Conservation (phyloP, 2,888 invertebrate species). For the Tenthredo livida region DNA sequence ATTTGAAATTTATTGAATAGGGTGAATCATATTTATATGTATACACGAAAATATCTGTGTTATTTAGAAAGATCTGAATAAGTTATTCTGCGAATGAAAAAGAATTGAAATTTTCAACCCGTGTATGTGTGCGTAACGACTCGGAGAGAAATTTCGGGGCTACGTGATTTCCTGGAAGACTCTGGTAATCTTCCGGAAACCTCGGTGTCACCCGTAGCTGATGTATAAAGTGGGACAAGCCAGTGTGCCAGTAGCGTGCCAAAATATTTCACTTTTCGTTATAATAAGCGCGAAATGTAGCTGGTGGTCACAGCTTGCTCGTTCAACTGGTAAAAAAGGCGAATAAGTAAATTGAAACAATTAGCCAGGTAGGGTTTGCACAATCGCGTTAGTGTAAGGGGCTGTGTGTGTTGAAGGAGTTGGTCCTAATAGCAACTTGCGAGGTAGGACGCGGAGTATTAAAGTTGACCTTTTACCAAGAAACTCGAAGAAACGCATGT, state of each 20-base stretch:
- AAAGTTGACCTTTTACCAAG: constrained; percentile 9
- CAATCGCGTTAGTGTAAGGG: constrained; percentile 14
- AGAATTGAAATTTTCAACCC: background rate
- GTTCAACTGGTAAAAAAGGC: constrained; percentile 8
- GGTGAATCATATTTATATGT: background rate
- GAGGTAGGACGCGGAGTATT: constrained; percentile 17
- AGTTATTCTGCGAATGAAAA: background rate
- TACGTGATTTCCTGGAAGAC: background rate
- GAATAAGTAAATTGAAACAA: constrained; percentile 37
- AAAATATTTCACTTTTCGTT: constrained; percentile 33
- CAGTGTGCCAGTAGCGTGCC: constrained; percentile 25
- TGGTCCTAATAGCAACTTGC: constrained; percentile 30
- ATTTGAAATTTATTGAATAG: background rate
- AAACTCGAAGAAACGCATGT: background rate
- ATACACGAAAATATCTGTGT: background rate
- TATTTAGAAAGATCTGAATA: background rate
- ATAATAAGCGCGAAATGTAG: constrained; percentile 24
- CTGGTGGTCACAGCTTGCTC: constrained; percentile 37
- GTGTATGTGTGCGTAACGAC: background rate
- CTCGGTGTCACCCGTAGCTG: constrained; percentile 12
- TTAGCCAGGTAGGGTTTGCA: background rate
- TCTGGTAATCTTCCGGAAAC: constrained; percentile 14
- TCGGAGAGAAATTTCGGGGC: background rate
- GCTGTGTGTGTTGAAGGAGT: background rate
- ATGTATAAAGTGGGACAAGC: constrained; percentile 35